phyloP scores from a whole-genome alignment of 2,113 vertebrate genomes.

The Seriola rivoliana region DNA sequence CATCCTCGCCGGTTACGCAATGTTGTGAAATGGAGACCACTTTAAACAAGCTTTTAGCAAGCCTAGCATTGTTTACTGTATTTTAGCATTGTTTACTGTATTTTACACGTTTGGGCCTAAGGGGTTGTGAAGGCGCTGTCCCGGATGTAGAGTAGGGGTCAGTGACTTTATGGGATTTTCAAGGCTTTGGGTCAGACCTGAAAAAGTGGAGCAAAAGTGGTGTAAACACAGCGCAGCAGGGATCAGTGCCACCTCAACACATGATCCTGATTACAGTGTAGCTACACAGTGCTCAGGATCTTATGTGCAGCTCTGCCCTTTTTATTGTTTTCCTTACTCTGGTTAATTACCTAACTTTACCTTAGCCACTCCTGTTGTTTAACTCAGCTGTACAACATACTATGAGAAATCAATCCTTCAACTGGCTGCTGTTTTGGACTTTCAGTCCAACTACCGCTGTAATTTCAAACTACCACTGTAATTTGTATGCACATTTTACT shows the following conservation, averaged over 20 bases:
- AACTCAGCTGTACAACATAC: too few species aligned
- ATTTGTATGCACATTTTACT: too few species aligned
- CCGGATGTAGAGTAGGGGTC: not conserved
- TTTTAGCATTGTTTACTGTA: not conserved
- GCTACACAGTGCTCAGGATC: too few species aligned
- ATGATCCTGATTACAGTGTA: not conserved
- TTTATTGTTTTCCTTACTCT: not conserved
- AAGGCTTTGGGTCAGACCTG: not conserved
- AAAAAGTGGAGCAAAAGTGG: not conserved
- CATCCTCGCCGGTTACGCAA: constrained; percentile 22
- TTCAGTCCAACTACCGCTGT: too few species aligned
- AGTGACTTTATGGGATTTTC: not conserved
- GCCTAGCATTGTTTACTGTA: not conserved
- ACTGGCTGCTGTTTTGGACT: too few species aligned
- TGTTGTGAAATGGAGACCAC: constrained; percentile 33
- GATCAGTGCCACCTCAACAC: constrained; percentile 18
- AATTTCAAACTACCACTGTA: too few species aligned
- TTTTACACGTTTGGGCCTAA: not conserved
- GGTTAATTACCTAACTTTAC: too few species aligned
- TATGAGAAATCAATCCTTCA: too few species aligned
- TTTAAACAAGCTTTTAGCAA: not conserved
- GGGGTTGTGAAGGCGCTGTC: not conserved
- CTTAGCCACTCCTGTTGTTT: too few species aligned
- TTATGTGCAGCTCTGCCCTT: not conserved
- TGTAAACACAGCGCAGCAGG: constrained; percentile 13